Evolutionary conservation across 2,888 invertebrate genomes (phyloP).

Genomic region (Oscheius myriophilus): DNA sequence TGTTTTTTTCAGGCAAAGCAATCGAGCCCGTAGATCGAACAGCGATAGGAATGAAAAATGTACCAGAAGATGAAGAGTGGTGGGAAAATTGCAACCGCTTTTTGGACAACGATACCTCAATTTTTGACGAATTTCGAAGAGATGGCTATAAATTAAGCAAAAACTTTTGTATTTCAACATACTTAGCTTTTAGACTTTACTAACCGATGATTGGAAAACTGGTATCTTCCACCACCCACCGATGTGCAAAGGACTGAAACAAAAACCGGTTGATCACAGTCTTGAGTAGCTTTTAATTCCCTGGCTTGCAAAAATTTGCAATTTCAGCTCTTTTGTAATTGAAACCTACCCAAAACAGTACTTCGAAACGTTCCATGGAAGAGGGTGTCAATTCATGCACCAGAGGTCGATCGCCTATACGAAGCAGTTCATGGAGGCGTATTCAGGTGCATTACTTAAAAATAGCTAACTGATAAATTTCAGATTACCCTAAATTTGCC

Average conservation of each 20-base stretch:
- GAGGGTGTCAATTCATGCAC: conserved; percentile 10
- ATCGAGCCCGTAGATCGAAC: too few relatives aligned
- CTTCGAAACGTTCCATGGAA: background rate
- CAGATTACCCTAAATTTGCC: conserved; percentile 18
- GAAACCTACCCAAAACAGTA: background rate
- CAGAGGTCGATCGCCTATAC: conserved; percentile 10
- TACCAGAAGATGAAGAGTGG: background rate
- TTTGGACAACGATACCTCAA: background rate
- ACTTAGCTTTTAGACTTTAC: conserved; percentile 3
- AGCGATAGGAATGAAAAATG: too few relatives aligned
- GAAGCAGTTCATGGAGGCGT: conserved; percentile 24
- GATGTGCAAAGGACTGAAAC: conserved; percentile 16
- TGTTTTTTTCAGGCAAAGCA: too few relatives aligned
- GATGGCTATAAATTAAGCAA: background rate
- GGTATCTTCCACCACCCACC: conserved; percentile 28
- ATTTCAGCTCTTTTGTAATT: background rate
- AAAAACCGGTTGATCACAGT: conserved; percentile 22
- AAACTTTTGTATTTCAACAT: too few relatives aligned
- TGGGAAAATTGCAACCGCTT: background rate
- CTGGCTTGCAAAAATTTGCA: background rate
- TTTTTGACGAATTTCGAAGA: background rate
- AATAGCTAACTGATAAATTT: background rate
- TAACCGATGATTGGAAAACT: conserved; percentile 28
- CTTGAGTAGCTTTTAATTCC: conserved; percentile 4
- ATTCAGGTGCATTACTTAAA: conserved; percentile 5